These are phyloP conservation scores for Chondrosia reniformis DNA, from an alignment of 37 sponge, comb jelly and placozoan genomes.

Conservation along the genomic window DNA sequence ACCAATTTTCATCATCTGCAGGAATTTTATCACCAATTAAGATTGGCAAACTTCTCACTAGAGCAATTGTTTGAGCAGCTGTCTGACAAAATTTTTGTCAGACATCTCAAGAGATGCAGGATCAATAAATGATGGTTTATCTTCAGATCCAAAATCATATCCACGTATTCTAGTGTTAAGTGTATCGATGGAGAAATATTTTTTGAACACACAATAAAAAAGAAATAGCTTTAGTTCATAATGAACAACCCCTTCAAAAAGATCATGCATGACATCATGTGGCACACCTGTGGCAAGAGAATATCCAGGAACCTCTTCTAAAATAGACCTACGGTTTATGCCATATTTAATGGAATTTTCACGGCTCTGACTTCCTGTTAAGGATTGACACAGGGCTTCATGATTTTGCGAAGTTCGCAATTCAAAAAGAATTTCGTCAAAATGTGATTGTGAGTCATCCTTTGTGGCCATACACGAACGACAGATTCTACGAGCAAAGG, in stretches of 20 bases:
- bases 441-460: neutral
- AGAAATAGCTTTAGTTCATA: slow-evolving; percentile 32
- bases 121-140: slow-evolving; percentile 22
- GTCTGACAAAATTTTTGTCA: slow-evolving; percentile 22
- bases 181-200: slow-evolving; percentile 7
- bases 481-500: slow-evolving; percentile 46
- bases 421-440: neutral
- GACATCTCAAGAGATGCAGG: neutral
- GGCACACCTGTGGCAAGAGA: slow-evolving; percentile 23
- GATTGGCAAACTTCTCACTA: slow-evolving; percentile 21
- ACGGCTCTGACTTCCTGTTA: neutral
- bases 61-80: slow-evolving; percentile 36
- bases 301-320: slow-evolving; percentile 33
- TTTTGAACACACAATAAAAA: slow-evolving; percentile 1
- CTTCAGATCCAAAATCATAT: slow-evolving; percentile 20
- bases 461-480: slow-evolving; percentile 44
- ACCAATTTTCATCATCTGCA: slow-evolving; percentile 35
- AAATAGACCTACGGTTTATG: slow-evolving; percentile 22
- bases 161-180: slow-evolving; percentile 17
- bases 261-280: slow-evolving; percentile 47
- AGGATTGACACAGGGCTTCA: neutral
- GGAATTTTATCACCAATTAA: slow-evolving; percentile 52
- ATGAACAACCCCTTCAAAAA: slow-evolving; percentile 42
- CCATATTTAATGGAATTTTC: slow-evolving; percentile 28
- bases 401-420: slow-evolving; percentile 17